phyloP scores from a whole-genome alignment of 2,113 vertebrate species.

The Rhabdornis inornatus region DNA sequence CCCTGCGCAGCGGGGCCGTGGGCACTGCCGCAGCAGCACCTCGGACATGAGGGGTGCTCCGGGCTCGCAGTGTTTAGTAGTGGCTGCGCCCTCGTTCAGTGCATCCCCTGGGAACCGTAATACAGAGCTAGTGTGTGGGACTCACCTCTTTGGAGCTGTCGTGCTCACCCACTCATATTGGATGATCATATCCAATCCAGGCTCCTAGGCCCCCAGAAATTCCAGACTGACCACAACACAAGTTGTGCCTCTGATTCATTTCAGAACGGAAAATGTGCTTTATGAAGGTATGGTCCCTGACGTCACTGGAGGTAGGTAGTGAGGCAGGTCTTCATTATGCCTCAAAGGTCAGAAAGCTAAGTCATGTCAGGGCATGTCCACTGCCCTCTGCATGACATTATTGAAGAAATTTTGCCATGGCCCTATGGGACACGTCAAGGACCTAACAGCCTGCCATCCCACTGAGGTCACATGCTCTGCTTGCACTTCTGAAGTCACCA shows the following conservation, averaged over 20 bases:
- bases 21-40: not conserved
- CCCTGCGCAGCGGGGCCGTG: not conserved
- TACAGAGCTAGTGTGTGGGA: fast-evolving
- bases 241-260: not conserved
- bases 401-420: not conserved
- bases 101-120: fast-evolving
- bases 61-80: not conserved
- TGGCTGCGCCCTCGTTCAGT: not conserved
- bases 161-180: fast-evolving
- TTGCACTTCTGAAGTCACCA: not conserved
- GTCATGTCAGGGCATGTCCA: not conserved
- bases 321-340: not conserved
- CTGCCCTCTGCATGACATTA: not conserved
- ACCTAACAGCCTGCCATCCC: too few relatives aligned
- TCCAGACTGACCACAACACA: not conserved
- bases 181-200: fast-evolving
- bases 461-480: fast-evolving
- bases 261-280: fast-evolving
- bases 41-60: fast-evolving
- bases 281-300: not conserved
- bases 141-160: not conserved
- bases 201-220: not conserved
- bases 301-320: too few relatives aligned
- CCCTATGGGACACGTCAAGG: not conserved
- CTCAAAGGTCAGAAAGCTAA: not conserved